phyloP scores from a whole-genome alignment of 2,888 invertebrate genomes.

The Actias luna region DNA sequence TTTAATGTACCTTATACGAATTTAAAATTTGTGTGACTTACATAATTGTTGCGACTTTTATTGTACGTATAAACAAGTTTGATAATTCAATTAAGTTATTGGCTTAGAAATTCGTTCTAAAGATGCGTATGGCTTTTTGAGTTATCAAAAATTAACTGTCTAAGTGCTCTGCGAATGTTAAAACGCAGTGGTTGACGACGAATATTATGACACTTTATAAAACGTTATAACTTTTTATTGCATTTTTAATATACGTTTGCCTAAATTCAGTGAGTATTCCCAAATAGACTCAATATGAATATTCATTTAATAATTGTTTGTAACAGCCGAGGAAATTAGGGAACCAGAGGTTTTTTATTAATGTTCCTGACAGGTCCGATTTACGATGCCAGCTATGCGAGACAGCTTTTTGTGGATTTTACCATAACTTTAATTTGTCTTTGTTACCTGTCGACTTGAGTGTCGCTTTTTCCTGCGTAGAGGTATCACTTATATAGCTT shows the following conservation, averaged over 20 bases:
- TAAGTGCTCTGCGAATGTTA: constrained; percentile 2
- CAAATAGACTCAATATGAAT: constrained; percentile 37
- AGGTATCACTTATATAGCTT: not conserved
- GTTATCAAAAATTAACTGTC: not conserved
- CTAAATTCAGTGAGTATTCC: constrained; percentile 23
- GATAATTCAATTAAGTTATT: not conserved
- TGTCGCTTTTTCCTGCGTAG: constrained; percentile 24
- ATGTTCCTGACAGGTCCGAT: constrained; percentile 51
- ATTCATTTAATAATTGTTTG: constrained; percentile 55
- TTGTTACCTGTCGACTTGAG: constrained; percentile 23
- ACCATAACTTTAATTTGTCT: constrained; percentile 42
- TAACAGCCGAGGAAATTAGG: constrained; percentile 43
- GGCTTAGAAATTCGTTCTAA: not conserved
- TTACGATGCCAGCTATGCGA: constrained; percentile 37
- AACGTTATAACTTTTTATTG: constrained; percentile 7
- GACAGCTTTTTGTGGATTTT: constrained; percentile 21
- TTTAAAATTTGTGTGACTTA: too few relatives aligned
- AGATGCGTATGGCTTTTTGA: not conserved
- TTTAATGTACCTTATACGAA: too few relatives aligned
- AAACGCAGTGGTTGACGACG: not conserved
- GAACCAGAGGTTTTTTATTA: constrained; percentile 43
- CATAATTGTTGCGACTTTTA: too few relatives aligned
- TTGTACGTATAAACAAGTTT: not conserved
- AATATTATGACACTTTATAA: constrained; percentile 4
- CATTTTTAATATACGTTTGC: constrained; percentile 11